Evolutionary conservation across 2,113 vertebrate genomes (phyloP), one percentile per base, ranked within the genome.

Genomic region (Apeltes quadracus): DNA sequence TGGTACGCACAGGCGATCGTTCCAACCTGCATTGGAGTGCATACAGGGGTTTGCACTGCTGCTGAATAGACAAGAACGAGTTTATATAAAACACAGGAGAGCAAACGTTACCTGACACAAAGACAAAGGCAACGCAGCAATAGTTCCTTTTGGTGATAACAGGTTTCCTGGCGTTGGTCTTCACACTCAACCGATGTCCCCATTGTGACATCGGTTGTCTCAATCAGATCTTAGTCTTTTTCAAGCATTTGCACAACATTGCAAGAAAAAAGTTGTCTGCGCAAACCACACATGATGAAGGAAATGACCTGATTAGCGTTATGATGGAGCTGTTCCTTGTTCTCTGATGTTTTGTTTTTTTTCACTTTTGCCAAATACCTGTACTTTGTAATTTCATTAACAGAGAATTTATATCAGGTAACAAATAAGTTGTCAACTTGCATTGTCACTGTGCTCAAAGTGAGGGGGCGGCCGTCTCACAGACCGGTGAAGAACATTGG

Each of bases 401-500:
- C 66, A 50, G 29, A 61, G 18, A 73, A 15, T 18, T 74, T 13
- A 29, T 50, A 48, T 5, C 55, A 22, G 67, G 48, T 16, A 27
- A 20, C n/a, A 23, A 72, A 43, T 72, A 46, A 65, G 32, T 57
- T 1, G n/a, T n/a, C 18, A 72, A 50, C 67, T 55, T 29, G 41
- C 25, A 54, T 61, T 61, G 27, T 71, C 48, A 69, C 58, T 51
- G 48, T 61, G 50, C 51, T 62, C 22, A 16, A 54, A 27, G 27
- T 7, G 55, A 72, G 58, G 32, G 38, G 16, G 48, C 44, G 22
- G 20, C 25, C 63, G 46, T 59, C 25, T 43, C 43, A 56, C 71
- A 36, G 23, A 67, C 22, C 71, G 74, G 41, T 46, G 23, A 41
- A 46, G 20, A 61, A 20, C 51, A 71, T 83, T 77, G 82, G 69